Percentiles rank a stretch among this genome's conserved stretches.
Conservation (phyloP, 2,113 vertebrate genomes). For the Microcebus murinus region DNA sequence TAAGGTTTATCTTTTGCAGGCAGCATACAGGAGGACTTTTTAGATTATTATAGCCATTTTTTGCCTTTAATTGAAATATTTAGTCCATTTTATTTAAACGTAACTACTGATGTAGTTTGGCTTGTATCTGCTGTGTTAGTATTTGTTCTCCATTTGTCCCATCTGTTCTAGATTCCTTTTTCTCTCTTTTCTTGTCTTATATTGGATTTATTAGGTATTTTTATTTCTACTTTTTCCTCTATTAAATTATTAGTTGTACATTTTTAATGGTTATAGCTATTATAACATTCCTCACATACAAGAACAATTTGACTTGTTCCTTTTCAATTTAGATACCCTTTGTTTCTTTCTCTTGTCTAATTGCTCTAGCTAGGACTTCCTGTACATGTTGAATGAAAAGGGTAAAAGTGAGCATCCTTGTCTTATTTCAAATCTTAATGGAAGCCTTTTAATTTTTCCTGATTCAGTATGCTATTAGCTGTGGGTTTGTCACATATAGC, state of each 20-base stretch:
- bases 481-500: neutral
- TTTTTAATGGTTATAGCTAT: neutral
- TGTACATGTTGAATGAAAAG: too few species aligned
- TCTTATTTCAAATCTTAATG: neutral
- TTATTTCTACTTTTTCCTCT: neutral
- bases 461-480: neutral
- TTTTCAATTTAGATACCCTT: too few species aligned
- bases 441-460: neutral
- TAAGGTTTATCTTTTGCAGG: neutral
- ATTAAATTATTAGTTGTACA: neutral
- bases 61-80: neutral
- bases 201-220: neutral
- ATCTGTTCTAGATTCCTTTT: neutral
- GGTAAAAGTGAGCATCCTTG: neutral
- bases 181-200: neutral
- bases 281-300: neutral
- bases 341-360: too few species aligned
- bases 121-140: neutral
- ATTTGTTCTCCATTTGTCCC: neutral
- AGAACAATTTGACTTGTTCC: neutral
- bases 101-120: neutral
- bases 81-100: neutral
- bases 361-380: too few species aligned
- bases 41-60: neutral
- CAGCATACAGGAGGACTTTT: neutral